Evolutionary conservation across 2,888 invertebrate species (phyloP), one percentile per base, ranked within the genome.

Genomic region (Spodoptera littoralis): DNA sequence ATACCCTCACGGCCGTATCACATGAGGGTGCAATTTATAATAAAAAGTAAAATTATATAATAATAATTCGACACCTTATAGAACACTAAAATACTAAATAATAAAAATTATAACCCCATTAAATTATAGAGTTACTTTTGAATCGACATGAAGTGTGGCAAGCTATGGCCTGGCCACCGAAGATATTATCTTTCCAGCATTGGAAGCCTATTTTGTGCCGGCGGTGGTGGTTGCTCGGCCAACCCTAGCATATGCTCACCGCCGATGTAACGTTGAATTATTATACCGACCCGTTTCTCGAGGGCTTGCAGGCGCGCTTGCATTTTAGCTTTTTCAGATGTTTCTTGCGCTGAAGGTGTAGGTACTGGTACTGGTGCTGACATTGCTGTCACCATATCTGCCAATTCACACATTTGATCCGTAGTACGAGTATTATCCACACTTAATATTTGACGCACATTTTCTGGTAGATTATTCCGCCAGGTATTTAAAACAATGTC

Each of bases 401-500:
- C 75, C 54, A 72, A 65, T 24, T 44, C 44, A 52, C 60, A 24
- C n/a, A 59, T 56, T 6, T 27, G 51, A 3, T 75, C 54, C n/a
- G 63, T 18, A 5, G 61, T 41, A 3, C 63, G 51, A 41, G 69
- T 51, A 3, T 53, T n/a, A 50, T 60, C 60, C 9, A 69, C 47
- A 27, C 57, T 54, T 6, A 70, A 45, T 13, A 72, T 45, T 43
- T 69, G 51, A 43, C 72, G 69, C 6, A 75, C 63, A 51, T 59
- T 54, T 11, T 45, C 36, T 1, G 72, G 75, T n/a, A 75, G 54
- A 13, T 61, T 69, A 12, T 58, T 63, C 5, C 69, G 48, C 76
- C 75, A 75, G 5, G 60, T 18, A 45, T 69, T 64, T 6, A 70
- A 48, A 42, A 75, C 51, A 13, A 47, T 24, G 43, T 68, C 63